phyloP scores from a whole-genome alignment of 2,113 vertebrate genomes.

The Crocuta crocuta region DNA sequence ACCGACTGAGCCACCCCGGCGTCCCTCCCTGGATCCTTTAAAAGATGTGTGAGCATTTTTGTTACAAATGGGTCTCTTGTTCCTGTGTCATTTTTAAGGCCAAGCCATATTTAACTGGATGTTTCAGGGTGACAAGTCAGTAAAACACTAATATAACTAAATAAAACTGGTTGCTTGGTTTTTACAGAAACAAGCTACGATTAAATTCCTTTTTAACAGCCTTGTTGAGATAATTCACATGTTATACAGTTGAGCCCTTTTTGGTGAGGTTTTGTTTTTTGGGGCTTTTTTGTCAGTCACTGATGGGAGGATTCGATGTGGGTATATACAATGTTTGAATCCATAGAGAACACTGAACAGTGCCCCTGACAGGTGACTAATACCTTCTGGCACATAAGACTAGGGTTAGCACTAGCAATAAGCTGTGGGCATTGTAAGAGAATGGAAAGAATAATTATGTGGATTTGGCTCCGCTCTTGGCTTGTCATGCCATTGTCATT shows the following conservation, averaged over 20 bases:
- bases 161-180: neutral
- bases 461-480: neutral
- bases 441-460: neutral
- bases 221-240: neutral
- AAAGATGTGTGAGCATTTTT: neutral
- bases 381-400: neutral
- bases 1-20: too few species aligned
- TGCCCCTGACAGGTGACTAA: neutral
- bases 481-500: neutral
- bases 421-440: neutral
- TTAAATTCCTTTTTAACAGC: neutral
- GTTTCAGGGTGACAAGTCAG: neutral
- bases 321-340: neutral
- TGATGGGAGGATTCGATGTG: neutral
- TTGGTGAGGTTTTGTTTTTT: neutral
- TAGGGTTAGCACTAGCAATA: neutral
- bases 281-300: neutral
- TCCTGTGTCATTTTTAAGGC: neutral
- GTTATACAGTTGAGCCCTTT: neutral
- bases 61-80: neutral
- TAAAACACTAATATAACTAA: neutral
- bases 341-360: neutral
- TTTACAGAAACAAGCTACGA: neutral
- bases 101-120: neutral
- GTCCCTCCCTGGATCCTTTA: neutral